phyloP scores from a whole-genome alignment of 1,140 invertebrate genomes.

The Drosophila tristis region DNA sequence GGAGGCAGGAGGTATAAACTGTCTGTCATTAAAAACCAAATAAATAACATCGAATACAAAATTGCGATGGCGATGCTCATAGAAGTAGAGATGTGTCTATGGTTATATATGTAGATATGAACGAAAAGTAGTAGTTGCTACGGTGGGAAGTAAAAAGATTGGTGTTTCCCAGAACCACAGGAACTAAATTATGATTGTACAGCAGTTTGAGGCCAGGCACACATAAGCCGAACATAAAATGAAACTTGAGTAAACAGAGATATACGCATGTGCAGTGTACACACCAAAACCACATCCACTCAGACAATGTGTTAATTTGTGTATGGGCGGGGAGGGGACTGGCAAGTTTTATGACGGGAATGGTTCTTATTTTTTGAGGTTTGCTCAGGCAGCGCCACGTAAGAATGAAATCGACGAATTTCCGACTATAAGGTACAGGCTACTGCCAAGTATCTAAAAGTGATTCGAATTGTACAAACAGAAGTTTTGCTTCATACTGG shows the following conservation, averaged over 20 bases:
- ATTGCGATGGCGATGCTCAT: background rate
- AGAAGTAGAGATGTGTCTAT: background rate
- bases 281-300: slow-evolving; percentile 21
- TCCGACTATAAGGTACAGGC: background rate
- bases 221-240: slow-evolving; percentile 41
- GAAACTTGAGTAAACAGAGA: slow-evolving; percentile 38
- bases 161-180: too few species aligned
- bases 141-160: too few species aligned
- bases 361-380: slow-evolving; percentile 64
- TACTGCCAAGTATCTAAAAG: too few species aligned
- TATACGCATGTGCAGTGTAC: background rate
- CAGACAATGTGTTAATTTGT: slow-evolving; percentile 41
- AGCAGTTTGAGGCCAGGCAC: slow-evolving; percentile 5
- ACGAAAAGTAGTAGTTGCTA: slow-evolving; percentile 5
- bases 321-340: slow-evolving; percentile 4
- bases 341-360: slow-evolving; percentile 56
- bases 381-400: background rate
- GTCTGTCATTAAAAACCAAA: slow-evolving; percentile 22
- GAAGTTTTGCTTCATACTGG: too few species aligned
- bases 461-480: too few species aligned
- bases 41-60: background rate
- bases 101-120: background rate
- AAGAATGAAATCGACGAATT: slow-evolving; percentile 10
- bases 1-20: background rate
- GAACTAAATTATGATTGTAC: slow-evolving; percentile 2